Conservation (phyloP, 2,797 vertebrate species). For the Etheostoma perlongum region DNA sequence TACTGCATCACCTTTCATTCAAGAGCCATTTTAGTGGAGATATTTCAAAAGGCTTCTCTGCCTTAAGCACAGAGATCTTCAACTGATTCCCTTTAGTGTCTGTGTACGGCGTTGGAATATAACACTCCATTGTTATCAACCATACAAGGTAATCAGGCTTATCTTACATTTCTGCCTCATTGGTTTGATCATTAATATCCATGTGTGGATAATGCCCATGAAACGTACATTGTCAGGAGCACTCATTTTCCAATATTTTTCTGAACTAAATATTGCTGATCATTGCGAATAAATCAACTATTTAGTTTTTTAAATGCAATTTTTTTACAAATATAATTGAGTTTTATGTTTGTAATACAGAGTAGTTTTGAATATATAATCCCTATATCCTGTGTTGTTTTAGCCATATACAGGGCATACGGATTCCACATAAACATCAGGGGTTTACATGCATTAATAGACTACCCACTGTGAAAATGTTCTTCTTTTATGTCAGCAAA, state of each 20-base stretch:
- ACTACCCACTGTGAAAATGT: background rate
- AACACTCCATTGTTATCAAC: conserved; percentile 10
- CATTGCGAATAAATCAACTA: background rate
- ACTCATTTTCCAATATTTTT: background rate
- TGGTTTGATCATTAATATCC: conserved; percentile 15
- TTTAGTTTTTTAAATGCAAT: background rate
- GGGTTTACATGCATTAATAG: background rate
- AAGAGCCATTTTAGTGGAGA: conserved; percentile 24
- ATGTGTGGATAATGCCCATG: background rate
- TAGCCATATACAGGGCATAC: background rate
- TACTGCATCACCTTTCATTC: conserved; percentile 27
- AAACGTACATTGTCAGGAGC: background rate
- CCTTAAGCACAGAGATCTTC: conserved; percentile 29
- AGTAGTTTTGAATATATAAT: background rate
- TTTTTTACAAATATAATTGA: background rate
- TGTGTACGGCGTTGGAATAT: conserved; percentile 8
- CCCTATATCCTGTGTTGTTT: background rate
- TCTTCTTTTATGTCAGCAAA: background rate
- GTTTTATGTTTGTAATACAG: background rate
- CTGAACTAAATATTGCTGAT: background rate
- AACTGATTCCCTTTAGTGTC: conserved; percentile 10
- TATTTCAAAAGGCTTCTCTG: conserved; percentile 34
- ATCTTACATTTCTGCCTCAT: conserved; percentile 18
- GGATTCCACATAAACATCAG: background rate
- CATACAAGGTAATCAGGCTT: background rate